phyloP scores from a whole-genome alignment of 2,797 vertebrate species.

The Acanthis flammea region DNA sequence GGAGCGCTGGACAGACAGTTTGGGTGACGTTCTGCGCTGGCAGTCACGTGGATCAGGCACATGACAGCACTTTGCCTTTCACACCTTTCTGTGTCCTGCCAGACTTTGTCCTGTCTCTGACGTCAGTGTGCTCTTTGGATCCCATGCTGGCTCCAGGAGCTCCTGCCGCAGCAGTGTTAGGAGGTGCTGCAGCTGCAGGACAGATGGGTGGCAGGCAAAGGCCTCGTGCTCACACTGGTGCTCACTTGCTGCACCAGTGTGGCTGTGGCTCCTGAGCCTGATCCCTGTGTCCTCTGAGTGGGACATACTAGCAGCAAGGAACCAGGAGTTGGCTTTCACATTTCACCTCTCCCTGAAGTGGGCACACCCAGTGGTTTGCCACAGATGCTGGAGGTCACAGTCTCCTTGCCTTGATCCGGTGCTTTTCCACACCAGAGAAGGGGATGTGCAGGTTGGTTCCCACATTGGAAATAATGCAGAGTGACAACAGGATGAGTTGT shows the following conservation, averaged over 20 bases:
- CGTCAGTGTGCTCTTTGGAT: background rate
- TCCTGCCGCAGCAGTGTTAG: fast-evolving
- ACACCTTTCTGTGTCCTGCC: background rate
- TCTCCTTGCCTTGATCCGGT: fast-evolving
- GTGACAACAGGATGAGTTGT: background rate
- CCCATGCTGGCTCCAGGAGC: fast-evolving
- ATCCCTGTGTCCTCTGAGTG: background rate
- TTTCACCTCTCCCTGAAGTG: background rate
- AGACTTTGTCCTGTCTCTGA: constrained; percentile 56
- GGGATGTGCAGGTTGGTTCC: background rate
- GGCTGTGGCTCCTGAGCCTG: background rate
- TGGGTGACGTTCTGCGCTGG: fast-evolving
- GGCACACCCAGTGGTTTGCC: background rate
- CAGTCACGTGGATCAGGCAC: background rate
- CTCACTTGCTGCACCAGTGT: fast-evolving
- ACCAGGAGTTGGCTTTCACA: background rate
- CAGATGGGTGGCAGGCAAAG: fast-evolving
- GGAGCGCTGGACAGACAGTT: fast-evolving
- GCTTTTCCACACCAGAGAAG: background rate
- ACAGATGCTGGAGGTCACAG: background rate
- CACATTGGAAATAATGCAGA: background rate
- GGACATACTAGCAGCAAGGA: background rate
- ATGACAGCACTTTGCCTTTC: background rate
- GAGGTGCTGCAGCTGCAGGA: fast-evolving
- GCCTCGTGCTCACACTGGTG: background rate